Evolutionary conservation across 1,140 invertebrate species (phyloP).

Genomic region (Phortica variegata): DNA sequence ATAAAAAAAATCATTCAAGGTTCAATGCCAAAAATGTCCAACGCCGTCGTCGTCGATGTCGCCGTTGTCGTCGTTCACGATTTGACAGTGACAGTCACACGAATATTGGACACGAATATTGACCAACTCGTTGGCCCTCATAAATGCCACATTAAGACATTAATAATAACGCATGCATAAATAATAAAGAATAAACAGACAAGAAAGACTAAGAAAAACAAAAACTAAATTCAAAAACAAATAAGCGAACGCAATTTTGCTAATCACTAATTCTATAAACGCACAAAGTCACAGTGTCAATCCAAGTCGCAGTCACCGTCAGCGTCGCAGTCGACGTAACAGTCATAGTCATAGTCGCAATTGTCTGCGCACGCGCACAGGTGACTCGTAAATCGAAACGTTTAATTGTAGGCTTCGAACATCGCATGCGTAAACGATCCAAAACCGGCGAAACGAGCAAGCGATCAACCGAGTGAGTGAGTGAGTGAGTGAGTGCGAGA

Average conservation of each 20-base stretch:
- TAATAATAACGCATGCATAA: constrained; percentile 29
- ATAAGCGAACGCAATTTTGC: constrained; percentile 12
- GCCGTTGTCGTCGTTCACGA: not conserved
- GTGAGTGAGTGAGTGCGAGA: not conserved
- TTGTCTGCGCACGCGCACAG: constrained; percentile 17
- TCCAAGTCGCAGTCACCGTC: too few species aligned
- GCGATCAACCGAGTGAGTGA: not conserved
- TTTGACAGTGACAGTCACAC: constrained; percentile 17
- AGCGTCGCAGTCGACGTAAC: too few species aligned
- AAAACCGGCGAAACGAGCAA: constrained; percentile 38
- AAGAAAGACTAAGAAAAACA: constrained; percentile 4
- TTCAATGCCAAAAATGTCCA: constrained; percentile 6
- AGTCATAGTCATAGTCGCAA: not conserved
- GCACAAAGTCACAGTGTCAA: constrained; percentile 16
- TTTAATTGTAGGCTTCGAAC: constrained; percentile 9
- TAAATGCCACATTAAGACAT: constrained; percentile 43
- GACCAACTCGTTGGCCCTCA: constrained; percentile 37
- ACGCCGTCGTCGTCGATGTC: constrained; percentile 9
- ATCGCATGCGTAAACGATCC: constrained; percentile 22
- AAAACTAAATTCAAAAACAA: constrained; percentile 11
- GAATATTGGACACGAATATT: not conserved
- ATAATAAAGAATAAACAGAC: constrained; percentile 11
- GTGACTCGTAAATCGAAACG: constrained; percentile 9
- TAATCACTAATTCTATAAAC: constrained; percentile 22
- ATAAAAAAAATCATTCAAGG: too few species aligned